A percentile compares a stretch with the other conserved stretches of the same genome.
phyloP scores from a whole-genome alignment of 1,140 invertebrate species.

The Goniozus legneri region DNA sequence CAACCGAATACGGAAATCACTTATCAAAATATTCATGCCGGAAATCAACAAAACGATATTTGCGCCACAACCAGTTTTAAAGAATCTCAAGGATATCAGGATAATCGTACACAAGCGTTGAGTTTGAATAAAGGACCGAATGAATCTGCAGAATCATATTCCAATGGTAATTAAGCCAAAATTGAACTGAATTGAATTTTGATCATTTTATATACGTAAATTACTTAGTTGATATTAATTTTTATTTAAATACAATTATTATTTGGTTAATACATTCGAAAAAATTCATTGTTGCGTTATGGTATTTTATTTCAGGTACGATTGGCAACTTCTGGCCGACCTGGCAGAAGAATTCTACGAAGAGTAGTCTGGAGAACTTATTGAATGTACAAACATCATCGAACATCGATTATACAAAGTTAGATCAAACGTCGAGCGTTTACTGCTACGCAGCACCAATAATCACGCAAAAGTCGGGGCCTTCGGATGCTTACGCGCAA shows the following conservation, averaged over 20 bases:
- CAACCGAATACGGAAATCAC: too few species aligned
- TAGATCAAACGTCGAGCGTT: constrained; percentile 39
- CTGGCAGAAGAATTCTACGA: constrained; percentile 17
- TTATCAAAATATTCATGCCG: too few species aligned
- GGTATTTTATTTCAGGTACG: constrained; percentile 21
- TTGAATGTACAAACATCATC: constrained; percentile 27
- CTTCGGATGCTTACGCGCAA: constrained; percentile 13
- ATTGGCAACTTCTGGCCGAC: constrained; percentile 28
- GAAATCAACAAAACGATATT: background rate
- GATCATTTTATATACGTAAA: too few species aligned
- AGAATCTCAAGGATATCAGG: background rate
- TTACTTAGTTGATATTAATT: too few species aligned
- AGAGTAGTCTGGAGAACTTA: constrained; percentile 29
- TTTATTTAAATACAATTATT: background rate
- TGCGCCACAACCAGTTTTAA: background rate
- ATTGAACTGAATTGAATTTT: too few species aligned
- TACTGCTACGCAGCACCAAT: constrained; percentile 36
- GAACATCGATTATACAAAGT: constrained; percentile 31
- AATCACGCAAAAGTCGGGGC: constrained; percentile 20
- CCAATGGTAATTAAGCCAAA: too few species aligned
- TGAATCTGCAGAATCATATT: too few species aligned
- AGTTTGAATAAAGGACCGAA: too few species aligned
- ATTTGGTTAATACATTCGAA: too few species aligned
- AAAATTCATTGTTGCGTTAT: background rate
- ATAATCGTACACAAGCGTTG: too few species aligned